Percentiles rank a stretch among this genome's conserved stretches.
Conservation (phyloP, 2,797 vertebrate genomes). For the Gastrophryne carolinensis region DNA sequence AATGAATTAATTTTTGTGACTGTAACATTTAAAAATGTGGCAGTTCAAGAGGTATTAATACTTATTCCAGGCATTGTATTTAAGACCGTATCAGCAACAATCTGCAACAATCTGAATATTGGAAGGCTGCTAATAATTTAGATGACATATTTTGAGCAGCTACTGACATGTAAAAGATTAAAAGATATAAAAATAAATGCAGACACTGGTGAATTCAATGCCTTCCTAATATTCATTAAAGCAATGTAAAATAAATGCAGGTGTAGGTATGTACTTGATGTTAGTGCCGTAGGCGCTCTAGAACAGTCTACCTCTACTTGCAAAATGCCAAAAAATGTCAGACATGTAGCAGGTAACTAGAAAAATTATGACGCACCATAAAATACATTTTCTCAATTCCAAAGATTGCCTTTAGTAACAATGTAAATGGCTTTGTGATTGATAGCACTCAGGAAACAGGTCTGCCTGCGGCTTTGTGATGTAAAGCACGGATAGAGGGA, state of each 20-base stretch:
- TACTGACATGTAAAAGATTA: not conserved
- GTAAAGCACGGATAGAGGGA: not conserved
- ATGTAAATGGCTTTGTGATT: slow-evolving; percentile 15
- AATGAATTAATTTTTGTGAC: too few relatives aligned
- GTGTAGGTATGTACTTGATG: not conserved
- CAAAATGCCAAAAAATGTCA: not conserved
- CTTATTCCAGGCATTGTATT: too few relatives aligned
- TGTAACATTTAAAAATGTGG: too few relatives aligned
- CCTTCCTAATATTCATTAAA: too few relatives aligned
- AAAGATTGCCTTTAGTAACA: slow-evolving; percentile 3
- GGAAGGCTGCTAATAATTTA: not conserved
- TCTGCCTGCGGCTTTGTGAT: slow-evolving; percentile 2
- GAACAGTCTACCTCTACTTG: not conserved
- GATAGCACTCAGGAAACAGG: slow-evolving; percentile 1
- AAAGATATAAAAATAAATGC: too few relatives aligned
- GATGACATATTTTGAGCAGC: not conserved
- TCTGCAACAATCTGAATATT: not conserved
- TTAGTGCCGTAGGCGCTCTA: not conserved
- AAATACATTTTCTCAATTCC: slow-evolving; percentile 15
- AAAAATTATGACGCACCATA: not conserved
- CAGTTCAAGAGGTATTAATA: too few relatives aligned
- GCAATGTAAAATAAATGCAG: not conserved
- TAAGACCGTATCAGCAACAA: too few relatives aligned
- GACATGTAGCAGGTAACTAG: not conserved
- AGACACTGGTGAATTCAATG: too few relatives aligned